Evolutionary conservation across 53 echinoderm and acorn worm genomes (phyloP), one percentile per base, ranked within the genome.

Genomic region (Crossaster papposus): DNA sequence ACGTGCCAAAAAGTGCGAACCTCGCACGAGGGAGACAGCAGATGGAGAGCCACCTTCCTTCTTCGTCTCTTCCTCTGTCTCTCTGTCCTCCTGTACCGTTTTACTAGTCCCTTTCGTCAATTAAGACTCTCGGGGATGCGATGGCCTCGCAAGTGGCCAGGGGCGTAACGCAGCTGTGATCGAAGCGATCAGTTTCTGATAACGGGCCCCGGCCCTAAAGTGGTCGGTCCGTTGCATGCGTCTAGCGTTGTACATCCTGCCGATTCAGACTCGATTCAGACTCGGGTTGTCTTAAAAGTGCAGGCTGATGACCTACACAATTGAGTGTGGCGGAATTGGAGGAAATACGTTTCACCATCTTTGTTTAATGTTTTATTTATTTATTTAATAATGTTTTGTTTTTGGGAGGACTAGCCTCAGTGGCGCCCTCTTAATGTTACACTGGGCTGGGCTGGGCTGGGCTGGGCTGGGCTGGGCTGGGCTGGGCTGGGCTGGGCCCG

Each of bases 111-210:
- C 81, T 44, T 44, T 34, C 58, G 58, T 58, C 54, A 81, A 81
- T 81, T 81, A 81, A 23, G 30, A 63, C 81, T 79, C 9, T 63
- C 2, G 5, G 81, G 63, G 81, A 81, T 34, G 58, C 34, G 63
- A 58, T 58, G 23, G 81, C 30, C 63, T 54, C 23, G 6, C 34
- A 17, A 31, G n/a, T 81, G 11, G 81, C 81, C 81, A 81, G 58
- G 58, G 81, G 81, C 81, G 34, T 64, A 81, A 55, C 55, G 81
- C 62, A 64, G 34, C 54, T 81, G 55, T 81, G 64, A 81, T 81
- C 58, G 81, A 34, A 81, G 81, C 58, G 81, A 58, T 63, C 81
- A 34, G 33, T 34, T 35, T 81, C 68, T 62, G 33, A 22, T 62
- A 33, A 32, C 13, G 23, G 32, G 23, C 28, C 24, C 29, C 53